A percentile compares a stretch with the other conserved stretches of the same genome.
phyloP scores from a whole-genome alignment of 1,140 invertebrate species.

The Drosophila repletoides region DNA sequence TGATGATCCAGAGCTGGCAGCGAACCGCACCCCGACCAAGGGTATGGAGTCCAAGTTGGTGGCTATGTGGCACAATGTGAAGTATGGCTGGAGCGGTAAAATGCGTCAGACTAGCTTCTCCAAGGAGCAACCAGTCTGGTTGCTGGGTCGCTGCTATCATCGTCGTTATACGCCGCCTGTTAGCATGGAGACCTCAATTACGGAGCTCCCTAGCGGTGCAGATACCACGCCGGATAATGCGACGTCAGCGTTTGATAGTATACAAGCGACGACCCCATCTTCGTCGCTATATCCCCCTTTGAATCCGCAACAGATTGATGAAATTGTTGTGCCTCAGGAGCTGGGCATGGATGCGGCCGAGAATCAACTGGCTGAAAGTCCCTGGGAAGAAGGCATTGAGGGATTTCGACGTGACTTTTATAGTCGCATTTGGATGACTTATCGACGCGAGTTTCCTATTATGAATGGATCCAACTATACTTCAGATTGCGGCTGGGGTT shows the following conservation, averaged over 20 bases:
- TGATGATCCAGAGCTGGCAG: conserved; percentile 53
- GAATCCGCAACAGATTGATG: conserved; percentile 70
- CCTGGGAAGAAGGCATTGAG: conserved; percentile 87
- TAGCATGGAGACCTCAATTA: conserved; percentile 86
- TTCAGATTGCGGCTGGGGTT: conserved; percentile 94
- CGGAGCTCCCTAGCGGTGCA: conserved; percentile 84
- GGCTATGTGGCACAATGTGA: conserved; percentile 95
- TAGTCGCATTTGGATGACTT: conserved; percentile 90
- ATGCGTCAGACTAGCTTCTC: conserved; percentile 90
- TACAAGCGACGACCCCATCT: conserved; percentile 33
- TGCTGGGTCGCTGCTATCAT: conserved; percentile 92
- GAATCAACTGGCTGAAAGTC: conserved; percentile 83
- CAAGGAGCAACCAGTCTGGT: conserved; percentile 92
- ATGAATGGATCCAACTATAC: conserved; percentile 90
- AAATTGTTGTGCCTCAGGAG: conserved; percentile 78
- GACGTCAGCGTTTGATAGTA: conserved; percentile 63
- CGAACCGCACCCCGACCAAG: conserved; percentile 82
- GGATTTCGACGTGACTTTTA: conserved; percentile 91
- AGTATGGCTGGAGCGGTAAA: conserved; percentile 93
- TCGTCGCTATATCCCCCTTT: conserved; percentile 59
- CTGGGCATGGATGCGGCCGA: conserved; percentile 84
- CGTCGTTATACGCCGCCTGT: conserved; percentile 86
- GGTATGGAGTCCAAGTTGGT: conserved; percentile 91
- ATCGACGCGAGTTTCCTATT: conserved; percentile 90
- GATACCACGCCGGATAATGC: conserved; percentile 58